These are phyloP conservation scores for Pelobates fuscus DNA, from an alignment of 2,113 vertebrate species.

Conservation along the genomic window DNA sequence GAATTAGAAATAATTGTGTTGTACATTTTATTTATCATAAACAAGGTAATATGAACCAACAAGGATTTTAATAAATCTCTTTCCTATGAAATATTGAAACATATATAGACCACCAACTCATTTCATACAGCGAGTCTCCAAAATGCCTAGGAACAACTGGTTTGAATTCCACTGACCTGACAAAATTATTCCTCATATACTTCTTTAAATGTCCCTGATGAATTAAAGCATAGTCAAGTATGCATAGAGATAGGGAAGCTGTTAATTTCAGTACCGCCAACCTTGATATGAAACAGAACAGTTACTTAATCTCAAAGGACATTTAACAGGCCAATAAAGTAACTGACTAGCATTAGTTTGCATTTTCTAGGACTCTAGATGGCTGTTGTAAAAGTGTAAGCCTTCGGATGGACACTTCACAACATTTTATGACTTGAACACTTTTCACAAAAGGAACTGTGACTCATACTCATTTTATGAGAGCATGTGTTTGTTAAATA, in stretches of 20 bases:
- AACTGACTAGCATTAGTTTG: conserved; percentile 35
- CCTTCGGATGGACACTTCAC: conserved; percentile 53
- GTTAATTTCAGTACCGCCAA: conserved; percentile 44
- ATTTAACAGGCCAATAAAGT: conserved; percentile 28
- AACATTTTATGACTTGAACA: conserved; percentile 46
- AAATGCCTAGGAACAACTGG: conserved; percentile 43
- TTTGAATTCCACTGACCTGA: conserved; percentile 47
- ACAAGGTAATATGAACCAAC: too few relatives aligned
- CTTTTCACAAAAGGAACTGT: conserved; percentile 46
- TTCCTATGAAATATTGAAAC: conserved; percentile 22
- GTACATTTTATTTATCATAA: too few relatives aligned
- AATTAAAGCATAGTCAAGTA: conserved; percentile 38
- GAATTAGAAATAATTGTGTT: too few relatives aligned
- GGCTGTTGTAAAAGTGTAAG: conserved; percentile 53
- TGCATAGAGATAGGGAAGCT: conserved; percentile 42
- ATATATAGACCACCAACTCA: conserved; percentile 43
- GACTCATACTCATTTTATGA: conserved; percentile 54
- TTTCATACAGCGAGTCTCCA: conserved; percentile 32
- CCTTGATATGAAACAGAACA: conserved; percentile 46
- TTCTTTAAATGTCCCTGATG: conserved; percentile 46
- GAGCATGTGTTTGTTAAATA: conserved; percentile 47
- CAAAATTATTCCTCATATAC: conserved; percentile 32
- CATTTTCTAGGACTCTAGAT: conserved; percentile 17
- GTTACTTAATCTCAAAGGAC: conserved; percentile 46
- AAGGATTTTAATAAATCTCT: background rate